phyloP scores from a whole-genome alignment of 2,888 invertebrate species.

The Harpagoxenus sublaevis region DNA sequence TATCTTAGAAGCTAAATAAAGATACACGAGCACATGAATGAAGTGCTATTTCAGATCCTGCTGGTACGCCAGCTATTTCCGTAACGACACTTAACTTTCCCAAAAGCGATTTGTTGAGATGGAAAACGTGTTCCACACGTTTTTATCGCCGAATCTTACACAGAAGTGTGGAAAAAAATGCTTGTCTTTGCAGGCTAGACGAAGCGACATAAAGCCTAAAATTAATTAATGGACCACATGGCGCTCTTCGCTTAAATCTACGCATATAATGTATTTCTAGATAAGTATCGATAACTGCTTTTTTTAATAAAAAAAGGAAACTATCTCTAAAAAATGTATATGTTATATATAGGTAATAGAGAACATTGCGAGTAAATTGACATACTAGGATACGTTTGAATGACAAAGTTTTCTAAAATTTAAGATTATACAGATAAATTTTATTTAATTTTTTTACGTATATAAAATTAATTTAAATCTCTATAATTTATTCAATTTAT shows the following conservation, averaged over 20 bases:
- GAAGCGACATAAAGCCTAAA: background rate
- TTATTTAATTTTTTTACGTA: background rate
- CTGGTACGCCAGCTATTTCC: conserved; percentile 30
- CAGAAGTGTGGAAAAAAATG: background rate
- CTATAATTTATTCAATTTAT: background rate
- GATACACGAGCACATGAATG: conserved; percentile 34
- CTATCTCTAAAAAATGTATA: background rate
- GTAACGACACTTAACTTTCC: conserved; percentile 35
- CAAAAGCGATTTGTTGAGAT: conserved; percentile 11
- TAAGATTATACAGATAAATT: background rate
- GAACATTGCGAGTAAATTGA: background rate
- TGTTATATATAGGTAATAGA: background rate
- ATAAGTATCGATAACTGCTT: background rate
- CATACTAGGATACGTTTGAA: background rate
- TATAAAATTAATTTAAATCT: background rate
- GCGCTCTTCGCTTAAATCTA: background rate
- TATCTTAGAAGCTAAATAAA: conserved; percentile 39
- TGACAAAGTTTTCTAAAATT: background rate
- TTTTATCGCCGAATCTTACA: background rate
- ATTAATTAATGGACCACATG: background rate
- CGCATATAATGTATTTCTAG: background rate
- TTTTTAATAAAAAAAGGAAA: background rate
- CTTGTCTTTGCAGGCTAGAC: background rate
- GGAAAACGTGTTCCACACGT: conserved; percentile 25
- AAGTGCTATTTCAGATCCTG: conserved; percentile 13